A percentile compares a stretch with the other conserved stretches of the same genome.
These are phyloP conservation scores for Enteromius thamalakanensis DNA, from an alignment of 2,797 vertebrate genomes.

Conservation along the genomic window DNA sequence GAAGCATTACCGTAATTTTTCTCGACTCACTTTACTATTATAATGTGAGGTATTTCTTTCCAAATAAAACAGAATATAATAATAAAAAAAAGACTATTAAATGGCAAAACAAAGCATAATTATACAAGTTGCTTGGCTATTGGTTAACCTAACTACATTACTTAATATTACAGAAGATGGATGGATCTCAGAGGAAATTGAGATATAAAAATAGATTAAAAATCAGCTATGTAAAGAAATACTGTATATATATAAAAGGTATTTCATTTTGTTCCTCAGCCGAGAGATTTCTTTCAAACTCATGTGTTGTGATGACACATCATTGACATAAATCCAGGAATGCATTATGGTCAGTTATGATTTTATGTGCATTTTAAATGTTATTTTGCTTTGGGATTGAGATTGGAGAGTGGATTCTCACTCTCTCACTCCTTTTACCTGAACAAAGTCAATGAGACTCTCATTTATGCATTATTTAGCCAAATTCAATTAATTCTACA, in stretches of 20 bases:
- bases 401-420: not conserved
- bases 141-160: not conserved
- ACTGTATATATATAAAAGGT: too few relatives aligned
- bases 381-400: not conserved
- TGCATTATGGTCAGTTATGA: not conserved
- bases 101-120: not conserved
- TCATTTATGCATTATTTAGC: slow-evolving; percentile 69
- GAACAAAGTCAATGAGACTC: slow-evolving; percentile 46
- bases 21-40: not conserved
- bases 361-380: not conserved
- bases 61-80: too few relatives aligned
- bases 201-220: too few relatives aligned
- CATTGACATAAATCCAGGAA: not conserved
- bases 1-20: too few relatives aligned
- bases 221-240: too few relatives aligned
- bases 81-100: not conserved
- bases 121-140: not conserved
- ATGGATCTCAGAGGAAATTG: not conserved
- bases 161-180: not conserved
- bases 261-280: too few relatives aligned
- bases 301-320: not conserved
- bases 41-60: not conserved
- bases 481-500: slow-evolving; percentile 59
- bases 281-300: not conserved
- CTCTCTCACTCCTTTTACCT: slow-evolving; percentile 44